Evolutionary conservation across 2,888 invertebrate species (phyloP).

Genomic region (Synanthedon vespiformis): DNA sequence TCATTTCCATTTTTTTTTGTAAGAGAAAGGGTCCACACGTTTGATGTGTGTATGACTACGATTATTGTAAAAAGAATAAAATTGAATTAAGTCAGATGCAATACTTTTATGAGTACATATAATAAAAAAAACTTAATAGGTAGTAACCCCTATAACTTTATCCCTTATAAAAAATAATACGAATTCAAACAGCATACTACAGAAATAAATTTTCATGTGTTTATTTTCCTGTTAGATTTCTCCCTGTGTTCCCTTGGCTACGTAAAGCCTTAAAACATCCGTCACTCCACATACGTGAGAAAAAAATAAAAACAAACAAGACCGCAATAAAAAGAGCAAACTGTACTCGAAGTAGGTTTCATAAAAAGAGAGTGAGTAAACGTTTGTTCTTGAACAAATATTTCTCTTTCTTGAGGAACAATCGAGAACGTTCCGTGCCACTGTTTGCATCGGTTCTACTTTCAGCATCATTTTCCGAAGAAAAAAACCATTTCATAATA

Average conservation of each 20-base stretch:
- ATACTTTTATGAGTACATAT: too few species aligned
- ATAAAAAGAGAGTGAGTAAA: conserved; percentile 27
- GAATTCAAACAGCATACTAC: too few species aligned
- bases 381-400: conserved; percentile 29
- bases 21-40: too few species aligned
- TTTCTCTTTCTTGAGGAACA: conserved; percentile 18
- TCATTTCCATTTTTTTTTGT: too few species aligned
- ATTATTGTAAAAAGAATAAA: too few species aligned
- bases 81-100: too few species aligned
- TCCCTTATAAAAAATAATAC: neutral
- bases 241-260: neutral
- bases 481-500: too few species aligned
- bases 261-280: neutral
- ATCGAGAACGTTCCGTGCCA: conserved; percentile 10
- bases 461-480: neutral
- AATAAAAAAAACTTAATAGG: too few species aligned
- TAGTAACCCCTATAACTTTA: neutral
- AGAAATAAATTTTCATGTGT: too few species aligned
- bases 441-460: neutral
- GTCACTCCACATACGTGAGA: neutral
- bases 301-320: conserved; percentile 10
- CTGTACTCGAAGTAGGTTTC: conserved; percentile 23
- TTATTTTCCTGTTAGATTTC: too few species aligned
- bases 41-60: too few species aligned
- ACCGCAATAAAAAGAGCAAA: conserved; percentile 26